These are phyloP conservation scores for Stictocephala bisonia DNA, from an alignment of 2,888 invertebrate genomes.

Conservation along the genomic window DNA sequence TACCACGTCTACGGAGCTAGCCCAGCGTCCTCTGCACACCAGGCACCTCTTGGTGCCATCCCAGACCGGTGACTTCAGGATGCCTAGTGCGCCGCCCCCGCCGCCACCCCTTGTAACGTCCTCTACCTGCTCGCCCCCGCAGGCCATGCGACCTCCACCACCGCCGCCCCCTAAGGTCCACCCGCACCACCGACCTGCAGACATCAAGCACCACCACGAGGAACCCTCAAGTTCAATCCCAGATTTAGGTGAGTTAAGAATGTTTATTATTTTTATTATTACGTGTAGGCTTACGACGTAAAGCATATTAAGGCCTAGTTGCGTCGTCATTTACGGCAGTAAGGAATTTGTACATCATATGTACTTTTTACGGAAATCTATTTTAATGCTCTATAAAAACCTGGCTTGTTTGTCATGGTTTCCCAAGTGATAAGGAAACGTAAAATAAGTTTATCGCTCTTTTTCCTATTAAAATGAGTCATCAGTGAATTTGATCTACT, in stretches of 20 bases:
- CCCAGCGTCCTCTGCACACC: background rate
- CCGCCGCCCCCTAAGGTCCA: constrained; percentile 53
- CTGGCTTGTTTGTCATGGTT: too few species aligned
- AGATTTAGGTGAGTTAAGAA: constrained; percentile 59
- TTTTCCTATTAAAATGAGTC: too few species aligned
- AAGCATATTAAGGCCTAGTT: too few species aligned
- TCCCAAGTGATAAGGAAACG: too few species aligned
- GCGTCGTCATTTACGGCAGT: too few species aligned
- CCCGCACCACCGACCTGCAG: constrained; percentile 25
- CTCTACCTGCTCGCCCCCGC: constrained; percentile 55
- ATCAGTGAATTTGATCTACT: too few species aligned
- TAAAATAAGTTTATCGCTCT: too few species aligned
- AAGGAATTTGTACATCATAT: too few species aligned
- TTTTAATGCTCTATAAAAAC: too few species aligned
- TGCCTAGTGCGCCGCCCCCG: constrained; percentile 63
- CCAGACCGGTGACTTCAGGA: constrained; percentile 54
- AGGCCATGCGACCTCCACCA: constrained; percentile 53
- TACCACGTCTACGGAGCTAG: constrained; percentile 19
- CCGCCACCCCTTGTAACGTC: constrained; percentile 59
- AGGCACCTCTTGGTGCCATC: constrained; percentile 39
- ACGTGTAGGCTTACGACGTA: too few species aligned
- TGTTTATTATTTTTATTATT: too few species aligned
- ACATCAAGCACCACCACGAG: constrained; percentile 51
- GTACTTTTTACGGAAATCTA: too few species aligned
- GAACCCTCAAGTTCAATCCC: constrained; percentile 61